Evolutionary conservation across 2,113 vertebrate species (phyloP), one percentile per base, ranked within the genome.

Genomic region (Ophiodon elongatus): DNA sequence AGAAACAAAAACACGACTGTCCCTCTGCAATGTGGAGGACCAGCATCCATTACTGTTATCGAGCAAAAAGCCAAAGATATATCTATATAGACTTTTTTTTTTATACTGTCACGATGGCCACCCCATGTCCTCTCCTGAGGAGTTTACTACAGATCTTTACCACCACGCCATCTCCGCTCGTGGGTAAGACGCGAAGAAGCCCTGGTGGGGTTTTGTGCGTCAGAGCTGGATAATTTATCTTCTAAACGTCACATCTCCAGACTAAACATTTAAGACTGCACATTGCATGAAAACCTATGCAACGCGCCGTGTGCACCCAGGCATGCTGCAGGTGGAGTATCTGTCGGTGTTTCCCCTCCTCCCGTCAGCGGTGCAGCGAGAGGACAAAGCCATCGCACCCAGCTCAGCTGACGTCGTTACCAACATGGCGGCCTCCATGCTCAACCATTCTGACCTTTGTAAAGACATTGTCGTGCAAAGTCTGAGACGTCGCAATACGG

Each of bases 391-490:
- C 63, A 62, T 73, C 33, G 29, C 43, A 56, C n/a, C 54, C 15
- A 6, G 77, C 83, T 80, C 47, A 63, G 85, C 82, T 19, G 72
- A 79, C 47, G 74, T 69, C 59, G 52, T 66, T 91, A 93, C 80
- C 93, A 96, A 96, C 39, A 96, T 96, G 96, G 96, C 96, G 70
- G 95, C 95, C 92, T 91, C 95, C 95, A 94, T 90, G 80, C 84
- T 85, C 93, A 93, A 95, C 96, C 95, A 94, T 93, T 93, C 92
- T 96, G 96, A 96, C 96, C 96, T 96, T 94, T 95, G 88, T 82
- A 84, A n/a, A 93, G 91, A 89, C 90, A 89, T 84, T 87, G 79
- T 80, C 52, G 39, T 63, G n/a, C 83, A 75, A 5, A 37, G 23
- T 86, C 73, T 64, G 4, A 54, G 1, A 29, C 8, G 14, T 6